Evolutionary conservation across 2,888 invertebrate genomes (phyloP).

Genomic region (Philereme transversata): DNA sequence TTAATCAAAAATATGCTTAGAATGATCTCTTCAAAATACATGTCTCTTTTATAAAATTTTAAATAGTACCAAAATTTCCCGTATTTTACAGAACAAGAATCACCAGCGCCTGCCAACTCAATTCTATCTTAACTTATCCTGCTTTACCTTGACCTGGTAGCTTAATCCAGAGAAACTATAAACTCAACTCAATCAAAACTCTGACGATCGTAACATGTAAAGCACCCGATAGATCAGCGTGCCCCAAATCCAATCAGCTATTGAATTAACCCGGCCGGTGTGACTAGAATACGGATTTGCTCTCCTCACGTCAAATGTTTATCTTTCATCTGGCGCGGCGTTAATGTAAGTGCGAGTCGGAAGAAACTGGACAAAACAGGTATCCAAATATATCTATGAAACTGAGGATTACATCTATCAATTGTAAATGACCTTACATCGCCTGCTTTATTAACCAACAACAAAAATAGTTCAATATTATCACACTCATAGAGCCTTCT

Average conservation of each 20-base stretch:
- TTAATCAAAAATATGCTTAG: no score
- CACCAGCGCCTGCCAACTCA: conserved; percentile 1
- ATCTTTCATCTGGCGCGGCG: conserved; percentile 79
- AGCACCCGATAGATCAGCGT: conserved; percentile 67
- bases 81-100: no score
- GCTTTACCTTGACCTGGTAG: conserved; percentile 15
- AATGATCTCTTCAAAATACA: no score
- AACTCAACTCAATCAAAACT: conserved; percentile 29
- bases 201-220: conserved; percentile 57
- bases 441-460: no score
- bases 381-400: not conserved
- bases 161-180: conserved; percentile 2
- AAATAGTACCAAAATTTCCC: no score
- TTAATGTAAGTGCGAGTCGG: conserved; percentile 71
- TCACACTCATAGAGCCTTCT: no score
- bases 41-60: no score
- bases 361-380: conserved; percentile 13
- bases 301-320: conserved; percentile 82
- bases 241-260: conserved; percentile 83
- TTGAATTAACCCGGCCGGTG: conserved; percentile 82
- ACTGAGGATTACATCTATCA: no score
- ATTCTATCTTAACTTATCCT: not conserved
- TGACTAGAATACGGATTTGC: conserved; percentile 82
- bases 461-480: no score
- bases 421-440: no score